phyloP scores from a whole-genome alignment of 2,113 vertebrate genomes.

The Semicossyphus pulcher region DNA sequence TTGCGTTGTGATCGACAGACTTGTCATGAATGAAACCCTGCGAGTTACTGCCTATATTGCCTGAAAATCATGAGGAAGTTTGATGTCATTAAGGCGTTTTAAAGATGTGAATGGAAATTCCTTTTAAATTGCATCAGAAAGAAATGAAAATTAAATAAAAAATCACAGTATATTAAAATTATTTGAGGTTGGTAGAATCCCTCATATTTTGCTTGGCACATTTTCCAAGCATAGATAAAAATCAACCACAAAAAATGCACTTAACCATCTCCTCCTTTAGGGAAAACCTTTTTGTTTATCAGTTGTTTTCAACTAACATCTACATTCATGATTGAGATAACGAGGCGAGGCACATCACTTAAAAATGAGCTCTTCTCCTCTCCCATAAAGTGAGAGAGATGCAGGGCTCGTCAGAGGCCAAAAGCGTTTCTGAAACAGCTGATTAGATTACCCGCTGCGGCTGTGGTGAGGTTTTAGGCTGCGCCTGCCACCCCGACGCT shows the following conservation, averaged over 20 bases:
- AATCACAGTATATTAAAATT: neutral
- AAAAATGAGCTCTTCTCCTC: slow-evolving; percentile 41
- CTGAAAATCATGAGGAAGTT: neutral
- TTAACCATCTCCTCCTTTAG: neutral
- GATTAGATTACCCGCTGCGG: slow-evolving; percentile 73
- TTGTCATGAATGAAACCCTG: neutral
- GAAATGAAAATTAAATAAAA: neutral
- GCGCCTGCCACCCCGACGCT: slow-evolving; percentile 60
- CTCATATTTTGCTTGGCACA: neutral
- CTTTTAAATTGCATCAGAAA: neutral
- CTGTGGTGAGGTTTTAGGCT: slow-evolving; percentile 61
- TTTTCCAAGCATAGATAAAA: slow-evolving; percentile 1
- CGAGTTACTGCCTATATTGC: neutral
- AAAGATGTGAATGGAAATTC: neutral
- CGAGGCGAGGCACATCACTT: slow-evolving; percentile 30
- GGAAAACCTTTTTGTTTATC: slow-evolving; percentile 3
- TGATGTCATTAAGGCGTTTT: neutral
- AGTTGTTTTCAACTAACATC: slow-evolving; percentile 33
- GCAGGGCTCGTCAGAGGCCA: slow-evolving; percentile 20
- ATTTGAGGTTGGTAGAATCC: neutral
- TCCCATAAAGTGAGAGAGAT: slow-evolving; percentile 37
- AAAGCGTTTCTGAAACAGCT: slow-evolving; percentile 57
- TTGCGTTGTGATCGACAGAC: too few species aligned
- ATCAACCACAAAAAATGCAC: neutral
- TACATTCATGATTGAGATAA: slow-evolving; percentile 46